Evolutionary conservation across 2,888 invertebrate genomes (phyloP).

Genomic region (Hydrotaea diabolus): DNA sequence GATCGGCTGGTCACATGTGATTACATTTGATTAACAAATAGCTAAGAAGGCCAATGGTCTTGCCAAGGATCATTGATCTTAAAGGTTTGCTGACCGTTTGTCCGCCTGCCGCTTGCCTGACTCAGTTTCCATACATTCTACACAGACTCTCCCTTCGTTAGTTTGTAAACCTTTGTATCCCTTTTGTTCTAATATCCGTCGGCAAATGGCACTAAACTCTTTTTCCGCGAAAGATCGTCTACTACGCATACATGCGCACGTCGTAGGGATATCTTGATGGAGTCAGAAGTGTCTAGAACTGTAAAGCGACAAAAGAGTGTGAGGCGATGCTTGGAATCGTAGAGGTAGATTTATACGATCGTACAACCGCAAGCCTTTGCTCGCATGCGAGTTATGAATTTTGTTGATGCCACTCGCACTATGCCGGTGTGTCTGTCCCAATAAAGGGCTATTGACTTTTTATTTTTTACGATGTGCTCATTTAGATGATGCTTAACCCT

Average conservation of each 20-base stretch:
- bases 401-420: constrained; percentile 5
- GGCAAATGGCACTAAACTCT: constrained; percentile 55
- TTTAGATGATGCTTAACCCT: background rate
- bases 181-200: constrained; percentile 52
- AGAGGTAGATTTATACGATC: background rate
- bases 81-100: constrained; percentile 53
- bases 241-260: background rate
- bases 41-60: constrained; percentile 58
- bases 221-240: constrained; percentile 34
- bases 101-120: constrained; percentile 29
- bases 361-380: constrained; percentile 50
- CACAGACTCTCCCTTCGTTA: background rate
- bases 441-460: constrained; percentile 58
- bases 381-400: constrained; percentile 54
- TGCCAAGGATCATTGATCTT: constrained; percentile 61
- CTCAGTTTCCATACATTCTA: background rate
- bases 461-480: too few species aligned
- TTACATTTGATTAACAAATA: constrained; percentile 51
- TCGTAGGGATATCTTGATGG: background rate
- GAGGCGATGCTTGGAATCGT: background rate
- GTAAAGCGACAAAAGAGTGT: background rate
- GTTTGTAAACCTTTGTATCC: background rate
- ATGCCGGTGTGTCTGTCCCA: constrained; percentile 28
- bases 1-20: background rate
- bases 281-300: background rate